These are phyloP conservation scores for Mus musculus DNA, from an alignment of 2,113 vertebrate species.

Conservation along the genomic window GRCm39 chr9:101479001-101479500, in stretches of 20 bases:
- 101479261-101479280: slow-evolving; percentile 2
- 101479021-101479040: neutral
- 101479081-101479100: neutral
- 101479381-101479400: neutral
- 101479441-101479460: neutral
- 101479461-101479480: slow-evolving; percentile 29
- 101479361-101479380: neutral
- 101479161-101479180: neutral
- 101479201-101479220: neutral
- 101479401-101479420: neutral
- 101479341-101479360: neutral
- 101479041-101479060: neutral
- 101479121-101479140: neutral
- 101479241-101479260: neutral
- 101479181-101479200: neutral
- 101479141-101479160: neutral
- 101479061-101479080: neutral
- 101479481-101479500: neutral
- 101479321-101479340: neutral
- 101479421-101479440: neutral
- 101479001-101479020: neutral
- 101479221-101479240: neutral
- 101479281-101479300: neutral
- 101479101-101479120: neutral
- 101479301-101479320: neutral